Conservation (phyloP, 1,140 invertebrate genomes). For the Drosophila eugracilis region DNA sequence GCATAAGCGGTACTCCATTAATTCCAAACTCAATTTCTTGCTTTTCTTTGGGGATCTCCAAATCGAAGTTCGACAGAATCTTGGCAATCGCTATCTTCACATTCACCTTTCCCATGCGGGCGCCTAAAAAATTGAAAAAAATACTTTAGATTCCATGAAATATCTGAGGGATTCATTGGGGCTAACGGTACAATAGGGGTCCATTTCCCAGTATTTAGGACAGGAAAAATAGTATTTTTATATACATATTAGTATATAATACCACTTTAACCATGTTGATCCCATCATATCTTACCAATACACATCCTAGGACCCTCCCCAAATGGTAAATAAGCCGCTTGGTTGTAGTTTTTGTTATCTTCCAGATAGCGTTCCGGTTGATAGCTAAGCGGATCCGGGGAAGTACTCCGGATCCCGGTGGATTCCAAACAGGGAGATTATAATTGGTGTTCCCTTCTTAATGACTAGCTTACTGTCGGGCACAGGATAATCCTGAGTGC, state of each 20-base stretch:
- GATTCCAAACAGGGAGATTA: conserved; percentile 84
- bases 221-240: no score
- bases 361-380: conserved; percentile 88
- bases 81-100: conserved; percentile 70
- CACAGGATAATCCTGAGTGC: conserved; percentile 83
- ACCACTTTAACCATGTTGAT: no score
- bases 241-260: no score
- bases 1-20: conserved; percentile 48
- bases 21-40: conserved; percentile 54
- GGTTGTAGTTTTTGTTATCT: conserved; percentile 76
- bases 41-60: conserved; percentile 42
- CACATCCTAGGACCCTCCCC: conserved; percentile 89
- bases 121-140: conserved; percentile 32
- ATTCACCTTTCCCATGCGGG: conserved; percentile 72
- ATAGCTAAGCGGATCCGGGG: conserved; percentile 88
- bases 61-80: conserved; percentile 61
- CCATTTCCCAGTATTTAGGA: no score
- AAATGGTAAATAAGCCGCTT: conserved; percentile 87
- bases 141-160: not conserved
- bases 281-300: conserved; percentile 85
- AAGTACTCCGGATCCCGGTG: conserved; percentile 87
- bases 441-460: conserved; percentile 84
- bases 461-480: conserved; percentile 82
- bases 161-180: not conserved
- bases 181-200: no score